Evolutionary conservation across 2,797 vertebrate species (phyloP).

Genomic region (Loriculus beryllinus): DNA sequence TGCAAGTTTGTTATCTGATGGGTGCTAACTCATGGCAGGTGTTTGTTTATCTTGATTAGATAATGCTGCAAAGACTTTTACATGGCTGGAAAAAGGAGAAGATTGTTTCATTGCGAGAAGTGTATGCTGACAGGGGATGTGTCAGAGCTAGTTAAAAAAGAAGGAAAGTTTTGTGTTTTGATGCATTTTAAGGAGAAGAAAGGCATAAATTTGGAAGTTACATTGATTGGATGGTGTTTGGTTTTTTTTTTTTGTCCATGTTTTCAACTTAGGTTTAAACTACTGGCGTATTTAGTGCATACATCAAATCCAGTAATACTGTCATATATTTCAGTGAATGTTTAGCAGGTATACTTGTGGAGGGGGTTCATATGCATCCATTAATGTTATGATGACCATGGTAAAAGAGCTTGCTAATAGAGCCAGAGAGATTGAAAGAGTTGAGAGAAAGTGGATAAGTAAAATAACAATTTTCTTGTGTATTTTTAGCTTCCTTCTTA

Average conservation of each 20-base stretch:
- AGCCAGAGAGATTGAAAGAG: neutral
- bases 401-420: neutral
- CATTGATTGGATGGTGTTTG: accelerated
- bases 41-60: constrained; percentile 66
- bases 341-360: neutral
- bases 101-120: neutral
- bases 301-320: neutral
- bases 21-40: constrained; percentile 12
- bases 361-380: neutral
- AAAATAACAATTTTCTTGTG: neutral
- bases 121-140: neutral
- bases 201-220: neutral
- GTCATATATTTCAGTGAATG: neutral
- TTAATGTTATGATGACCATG: neutral
- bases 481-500: neutral
- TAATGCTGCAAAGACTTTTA: constrained; percentile 14
- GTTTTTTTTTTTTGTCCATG: accelerated
- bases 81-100: neutral
- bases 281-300: neutral
- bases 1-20: constrained; percentile 25
- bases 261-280: neutral
- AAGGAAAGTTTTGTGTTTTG: neutral
- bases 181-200: neutral
- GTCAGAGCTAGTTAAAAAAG: neutral
- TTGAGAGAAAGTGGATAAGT: neutral